Evolutionary conservation across 2,797 vertebrate species (phyloP).

Genomic region (Dendrocincla fuliginosa): DNA sequence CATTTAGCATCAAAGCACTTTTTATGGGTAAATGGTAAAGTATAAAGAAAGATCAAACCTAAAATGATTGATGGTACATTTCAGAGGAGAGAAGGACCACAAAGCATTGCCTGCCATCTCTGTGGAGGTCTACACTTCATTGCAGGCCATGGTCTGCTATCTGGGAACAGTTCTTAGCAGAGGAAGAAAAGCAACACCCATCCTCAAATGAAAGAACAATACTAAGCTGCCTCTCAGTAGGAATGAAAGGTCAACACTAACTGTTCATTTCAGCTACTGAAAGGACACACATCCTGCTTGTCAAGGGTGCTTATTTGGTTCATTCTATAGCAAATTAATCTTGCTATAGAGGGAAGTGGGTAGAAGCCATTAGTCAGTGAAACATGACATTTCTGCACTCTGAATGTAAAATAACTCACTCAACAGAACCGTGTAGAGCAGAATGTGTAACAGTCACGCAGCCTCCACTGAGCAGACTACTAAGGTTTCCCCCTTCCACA

Average conservation of each 20-base stretch:
- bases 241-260: constrained; percentile 4
- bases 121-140: background rate
- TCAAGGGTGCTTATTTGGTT: background rate
- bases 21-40: background rate
- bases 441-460: background rate
- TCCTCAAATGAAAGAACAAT: background rate
- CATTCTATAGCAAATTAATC: background rate
- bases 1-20: background rate
- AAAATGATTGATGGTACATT: background rate
- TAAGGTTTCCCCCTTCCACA: background rate
- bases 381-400: background rate
- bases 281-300: background rate
- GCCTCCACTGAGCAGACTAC: background rate
- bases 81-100: background rate
- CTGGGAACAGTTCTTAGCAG: background rate
- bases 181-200: background rate
- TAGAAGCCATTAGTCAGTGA: background rate
- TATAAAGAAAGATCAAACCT: background rate
- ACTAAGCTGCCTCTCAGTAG: background rate
- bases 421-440: background rate
- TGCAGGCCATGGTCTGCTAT: background rate
- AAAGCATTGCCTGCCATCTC: background rate
- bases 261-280: background rate
- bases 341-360: background rate
- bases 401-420: background rate